Conservation (phyloP, 2,888 invertebrate species). For the Noctua fimbriata region DNA sequence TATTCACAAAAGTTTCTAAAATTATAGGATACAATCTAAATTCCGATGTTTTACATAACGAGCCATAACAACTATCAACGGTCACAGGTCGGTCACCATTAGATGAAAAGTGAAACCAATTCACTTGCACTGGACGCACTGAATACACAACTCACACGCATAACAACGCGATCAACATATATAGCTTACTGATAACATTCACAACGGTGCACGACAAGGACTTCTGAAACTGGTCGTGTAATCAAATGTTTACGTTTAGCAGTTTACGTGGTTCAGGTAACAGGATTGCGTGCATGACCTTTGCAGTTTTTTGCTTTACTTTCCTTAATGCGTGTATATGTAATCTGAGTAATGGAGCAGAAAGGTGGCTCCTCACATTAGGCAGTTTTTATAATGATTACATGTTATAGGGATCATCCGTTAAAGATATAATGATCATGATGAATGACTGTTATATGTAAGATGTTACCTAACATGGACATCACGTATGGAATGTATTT, state of each 20-base stretch:
- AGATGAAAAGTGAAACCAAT: constrained; percentile 62
- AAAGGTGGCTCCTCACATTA: constrained; percentile 45
- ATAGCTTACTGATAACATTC: neutral
- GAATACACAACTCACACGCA: constrained; percentile 33
- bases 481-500: constrained; percentile 10
- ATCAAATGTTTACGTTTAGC: constrained; percentile 37
- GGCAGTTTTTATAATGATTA: constrained; percentile 35
- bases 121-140: constrained; percentile 34
- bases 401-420: constrained; percentile 12
- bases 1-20: constrained; percentile 23
- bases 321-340: constrained; percentile 32
- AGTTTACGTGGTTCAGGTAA: neutral
- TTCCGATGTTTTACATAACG: constrained; percentile 30
- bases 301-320: constrained; percentile 57
- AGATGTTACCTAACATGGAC: constrained; percentile 41
- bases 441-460: constrained; percentile 34
- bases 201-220: neutral
- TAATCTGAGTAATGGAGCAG: constrained; percentile 41
- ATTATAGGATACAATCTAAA: constrained; percentile 34
- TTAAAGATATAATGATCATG: constrained; percentile 43
- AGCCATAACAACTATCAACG: constrained; percentile 5
- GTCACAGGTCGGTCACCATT: constrained; percentile 40
- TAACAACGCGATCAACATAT: neutral
- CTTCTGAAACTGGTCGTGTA: constrained; percentile 16
- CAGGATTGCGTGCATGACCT: constrained; percentile 59